Conservation (phyloP, 2,113 vertebrate genomes). For the human (Homo sapiens) region GRCh38 chr9:112166501-112167000, state of each 20-base stretch:
- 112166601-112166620: accelerated
- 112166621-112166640: background rate
- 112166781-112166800: background rate
- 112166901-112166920: background rate
- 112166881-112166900: background rate
- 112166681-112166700: too few species aligned
- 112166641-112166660: background rate
- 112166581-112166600: background rate
- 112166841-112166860: background rate
- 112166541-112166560: background rate
- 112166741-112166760: background rate
- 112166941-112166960: background rate
- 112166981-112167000: background rate
- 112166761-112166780: background rate
- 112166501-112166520: background rate
- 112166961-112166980: background rate
- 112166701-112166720: background rate
- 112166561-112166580: background rate
- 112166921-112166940: background rate
- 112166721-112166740: background rate
- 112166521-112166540: background rate
- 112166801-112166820: background rate
- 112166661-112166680: background rate
- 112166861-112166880: background rate
- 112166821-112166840: background rate